These are phyloP conservation scores for Lycophotia porphyrea DNA, from an alignment of 2,888 invertebrate genomes.

Conservation along the genomic window DNA sequence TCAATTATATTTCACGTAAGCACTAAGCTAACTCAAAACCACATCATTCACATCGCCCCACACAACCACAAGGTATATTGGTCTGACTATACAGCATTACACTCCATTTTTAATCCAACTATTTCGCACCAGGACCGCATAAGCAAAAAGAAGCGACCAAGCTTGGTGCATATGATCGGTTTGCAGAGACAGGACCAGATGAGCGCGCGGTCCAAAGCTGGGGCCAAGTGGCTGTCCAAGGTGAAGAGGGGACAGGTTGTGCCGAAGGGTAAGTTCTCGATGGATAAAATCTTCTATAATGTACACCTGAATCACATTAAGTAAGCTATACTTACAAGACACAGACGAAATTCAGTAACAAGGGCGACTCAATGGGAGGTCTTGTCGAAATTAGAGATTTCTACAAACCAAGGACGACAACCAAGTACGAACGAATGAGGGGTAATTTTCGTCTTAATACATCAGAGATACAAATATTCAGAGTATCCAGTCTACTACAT, in stretches of 20 bases:
- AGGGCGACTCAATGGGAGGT: background rate
- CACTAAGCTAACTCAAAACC: constrained; percentile 29
- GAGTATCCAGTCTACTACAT: background rate
- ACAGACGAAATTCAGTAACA: background rate
- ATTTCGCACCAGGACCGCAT: constrained; percentile 88
- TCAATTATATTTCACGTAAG: background rate
- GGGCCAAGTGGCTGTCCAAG: constrained; percentile 96
- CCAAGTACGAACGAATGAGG: background rate
- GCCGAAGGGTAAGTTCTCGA: constrained; percentile 90
- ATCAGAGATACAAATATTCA: background rate
- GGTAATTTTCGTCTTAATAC: background rate
- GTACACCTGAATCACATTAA: too few relatives aligned
- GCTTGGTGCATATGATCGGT: constrained; percentile 95
- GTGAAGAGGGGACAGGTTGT: constrained; percentile 96
- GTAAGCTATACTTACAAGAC: background rate
- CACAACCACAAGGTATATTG: constrained; percentile 53
- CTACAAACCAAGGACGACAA: background rate
- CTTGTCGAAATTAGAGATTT: background rate
- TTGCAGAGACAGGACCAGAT: constrained; percentile 92
- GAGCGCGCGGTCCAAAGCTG: constrained; percentile 96
- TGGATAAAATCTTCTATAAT: background rate
- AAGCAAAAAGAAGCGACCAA: constrained; percentile 94
- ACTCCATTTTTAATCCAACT: constrained; percentile 57
- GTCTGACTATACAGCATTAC: constrained; percentile 57
- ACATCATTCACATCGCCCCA: constrained; percentile 34